A percentile compares a stretch with the other conserved stretches of the same genome.
phyloP scores from a whole-genome alignment of 2,797 vertebrate genomes.

The Microcaecilia unicolor region DNA sequence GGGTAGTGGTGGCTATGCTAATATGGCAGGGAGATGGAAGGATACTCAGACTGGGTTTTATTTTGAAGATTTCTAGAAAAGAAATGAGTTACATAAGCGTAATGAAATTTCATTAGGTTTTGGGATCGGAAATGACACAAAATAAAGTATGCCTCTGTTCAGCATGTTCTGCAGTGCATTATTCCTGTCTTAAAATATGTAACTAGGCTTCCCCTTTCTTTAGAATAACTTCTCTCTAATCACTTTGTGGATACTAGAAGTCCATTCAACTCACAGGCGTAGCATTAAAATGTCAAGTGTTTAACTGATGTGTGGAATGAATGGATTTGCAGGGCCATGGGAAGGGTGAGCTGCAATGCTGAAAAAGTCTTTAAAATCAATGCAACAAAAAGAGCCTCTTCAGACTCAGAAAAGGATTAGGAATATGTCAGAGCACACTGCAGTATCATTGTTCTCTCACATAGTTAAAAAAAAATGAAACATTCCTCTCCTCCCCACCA shows the following conservation, averaged over 20 bases:
- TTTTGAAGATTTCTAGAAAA: no score
- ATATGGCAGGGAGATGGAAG: no score
- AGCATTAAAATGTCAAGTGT: slow-evolving; percentile 33
- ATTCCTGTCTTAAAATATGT: slow-evolving; percentile 19
- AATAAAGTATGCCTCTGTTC: no score
- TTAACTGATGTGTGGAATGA: slow-evolving; percentile 29
- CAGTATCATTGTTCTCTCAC: not conserved
- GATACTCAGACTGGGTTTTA: no score
- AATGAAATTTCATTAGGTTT: no score
- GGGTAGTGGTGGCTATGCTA: no score
- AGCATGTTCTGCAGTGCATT: slow-evolving; percentile 11
- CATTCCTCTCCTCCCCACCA: no score
- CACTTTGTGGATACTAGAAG: slow-evolving; percentile 26
- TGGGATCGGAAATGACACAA: no score
- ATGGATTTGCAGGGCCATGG: slow-evolving; percentile 15
- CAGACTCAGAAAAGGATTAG: slow-evolving; percentile 5
- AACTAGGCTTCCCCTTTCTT: slow-evolving; percentile 12
- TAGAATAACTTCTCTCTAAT: slow-evolving; percentile 23
- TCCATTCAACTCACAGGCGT: slow-evolving; percentile 33
- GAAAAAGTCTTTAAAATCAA: slow-evolving; percentile 11
- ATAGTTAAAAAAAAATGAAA: not conserved
- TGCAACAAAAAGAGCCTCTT: not conserved
- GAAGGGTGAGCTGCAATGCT: slow-evolving; percentile 11
- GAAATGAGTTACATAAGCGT: no score
- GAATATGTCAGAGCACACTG: not conserved